Base-by-base conservation (phyloP, 1,140 invertebrate species). In the Eupristina koningsbergeri region DNA sequence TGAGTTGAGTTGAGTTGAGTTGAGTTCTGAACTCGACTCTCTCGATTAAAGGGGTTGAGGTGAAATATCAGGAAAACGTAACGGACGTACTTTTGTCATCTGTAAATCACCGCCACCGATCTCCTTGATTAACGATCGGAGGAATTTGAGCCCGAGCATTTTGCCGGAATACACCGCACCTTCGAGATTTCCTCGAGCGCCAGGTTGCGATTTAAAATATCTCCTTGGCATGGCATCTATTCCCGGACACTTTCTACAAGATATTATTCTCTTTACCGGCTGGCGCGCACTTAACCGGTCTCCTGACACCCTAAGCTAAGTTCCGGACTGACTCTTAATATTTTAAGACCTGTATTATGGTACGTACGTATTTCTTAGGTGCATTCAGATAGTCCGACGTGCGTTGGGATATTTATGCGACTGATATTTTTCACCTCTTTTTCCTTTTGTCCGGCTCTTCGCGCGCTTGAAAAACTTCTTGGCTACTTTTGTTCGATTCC, bases 41-140 rank as follows among this genome's bases (percentile, higher is more conserved):
- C n/a, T n/a, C 1, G 11, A 34, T 22, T 19, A 9, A 26, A 19
- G 53, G 13, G 3, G 53, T 58, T 26, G 22, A 22, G 1, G 3
- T 22, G 9, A 22, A 8, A 36, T 36, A 36, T 45, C 41, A 26
- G 7, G 0, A 58, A 63, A 79, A 45, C 81, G 81, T 85, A 80
- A 80, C 75, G 84, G 63, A 81, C 81, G 86, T 86, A 88, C 86
- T 87, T 88, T 89, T 89, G 88, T 86, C 86, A 87, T 86, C 82
- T 86, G 87, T 89, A 90, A 89, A 89, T 90, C 88, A 89, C 86
- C 85, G 86, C 85, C 84, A 86, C 73, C 86, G 84, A 86, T 85
- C 86, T 87, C 86, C 88, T 89, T 87, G 88, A 88, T 85, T 86
- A 86, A 85, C 88, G 86, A 84, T 85, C 84, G 85, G 74, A 81